Evolutionary conservation across 2,797 vertebrate genomes (phyloP).

Genomic region (Toxotes lorentzi): DNA sequence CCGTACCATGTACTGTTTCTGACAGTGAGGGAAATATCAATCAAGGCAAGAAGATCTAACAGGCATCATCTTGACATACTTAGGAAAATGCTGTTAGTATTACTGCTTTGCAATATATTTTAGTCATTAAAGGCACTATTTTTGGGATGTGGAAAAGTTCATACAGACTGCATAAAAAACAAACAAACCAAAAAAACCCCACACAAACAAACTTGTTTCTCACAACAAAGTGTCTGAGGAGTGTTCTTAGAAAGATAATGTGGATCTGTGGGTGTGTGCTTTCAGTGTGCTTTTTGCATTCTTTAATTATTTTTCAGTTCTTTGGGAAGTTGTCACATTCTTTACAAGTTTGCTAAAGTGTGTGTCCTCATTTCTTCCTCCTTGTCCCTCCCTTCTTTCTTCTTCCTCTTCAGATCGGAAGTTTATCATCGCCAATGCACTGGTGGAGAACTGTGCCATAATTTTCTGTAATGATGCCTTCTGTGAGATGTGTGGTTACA

Average conservation of each 20-base stretch:
- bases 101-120: too few relatives aligned
- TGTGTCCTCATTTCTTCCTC: background rate
- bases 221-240: too few relatives aligned
- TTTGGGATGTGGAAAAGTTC: background rate
- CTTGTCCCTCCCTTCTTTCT: background rate
- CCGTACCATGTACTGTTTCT: too few relatives aligned
- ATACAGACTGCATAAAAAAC: too few relatives aligned
- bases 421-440: constrained; percentile 93
- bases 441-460: constrained; percentile 93
- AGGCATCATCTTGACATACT: too few relatives aligned
- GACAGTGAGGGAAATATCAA: too few relatives aligned
- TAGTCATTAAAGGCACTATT: too few relatives aligned
- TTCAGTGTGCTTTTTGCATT: background rate
- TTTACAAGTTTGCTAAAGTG: background rate
- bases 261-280: background rate
- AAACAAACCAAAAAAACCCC: too few relatives aligned
- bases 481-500: constrained; percentile 92
- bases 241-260: too few relatives aligned
- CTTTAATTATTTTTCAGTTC: background rate
- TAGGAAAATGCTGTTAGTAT: too few relatives aligned
- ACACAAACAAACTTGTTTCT: too few relatives aligned
- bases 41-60: too few relatives aligned
- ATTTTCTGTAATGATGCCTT: constrained; percentile 95
- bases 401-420: constrained; percentile 84
- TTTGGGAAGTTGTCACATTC: background rate